Conservation (phyloP, 2,113 vertebrate genomes). For the Paralichthys olivaceus region DNA sequence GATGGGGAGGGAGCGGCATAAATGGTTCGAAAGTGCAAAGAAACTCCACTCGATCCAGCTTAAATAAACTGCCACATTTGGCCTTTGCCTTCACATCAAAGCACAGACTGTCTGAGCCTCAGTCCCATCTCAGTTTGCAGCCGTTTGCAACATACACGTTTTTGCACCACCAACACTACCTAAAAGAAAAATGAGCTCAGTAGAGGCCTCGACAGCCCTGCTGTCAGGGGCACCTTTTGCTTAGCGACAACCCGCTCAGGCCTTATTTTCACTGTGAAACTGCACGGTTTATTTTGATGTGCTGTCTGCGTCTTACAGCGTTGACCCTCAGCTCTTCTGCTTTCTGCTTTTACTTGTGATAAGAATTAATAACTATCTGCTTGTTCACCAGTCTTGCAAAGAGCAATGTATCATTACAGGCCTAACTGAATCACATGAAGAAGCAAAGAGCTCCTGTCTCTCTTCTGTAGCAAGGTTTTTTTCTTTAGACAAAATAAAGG, state of each 20-base stretch:
- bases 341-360: conserved; percentile 10
- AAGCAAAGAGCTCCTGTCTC: conserved; percentile 45
- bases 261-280: conserved; percentile 31
- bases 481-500: conserved; percentile 32
- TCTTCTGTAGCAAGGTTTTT: conserved; percentile 34
- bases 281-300: conserved; percentile 33
- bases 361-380: conserved; percentile 31
- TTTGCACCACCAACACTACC: conserved; percentile 26
- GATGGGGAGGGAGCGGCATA: conserved; percentile 30
- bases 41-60: conserved; percentile 74
- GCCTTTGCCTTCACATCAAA: conserved; percentile 71
- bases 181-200: conserved; percentile 41
- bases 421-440: conserved; percentile 56
- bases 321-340: conserved; percentile 24
- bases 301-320: conserved; percentile 12
- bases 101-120: conserved; percentile 69
- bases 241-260: background rate
- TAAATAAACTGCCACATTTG: conserved; percentile 72
- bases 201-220: conserved; percentile 13
- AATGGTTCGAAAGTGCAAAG: conserved; percentile 75
- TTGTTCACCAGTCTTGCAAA: conserved; percentile 20
- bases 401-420: conserved; percentile 43
- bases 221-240: conserved; percentile 20
- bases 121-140: conserved; percentile 66
- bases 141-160: conserved; percentile 38